Evolutionary conservation across 2,888 invertebrate genomes (phyloP).

Genomic region (Strigamia crassipes): DNA sequence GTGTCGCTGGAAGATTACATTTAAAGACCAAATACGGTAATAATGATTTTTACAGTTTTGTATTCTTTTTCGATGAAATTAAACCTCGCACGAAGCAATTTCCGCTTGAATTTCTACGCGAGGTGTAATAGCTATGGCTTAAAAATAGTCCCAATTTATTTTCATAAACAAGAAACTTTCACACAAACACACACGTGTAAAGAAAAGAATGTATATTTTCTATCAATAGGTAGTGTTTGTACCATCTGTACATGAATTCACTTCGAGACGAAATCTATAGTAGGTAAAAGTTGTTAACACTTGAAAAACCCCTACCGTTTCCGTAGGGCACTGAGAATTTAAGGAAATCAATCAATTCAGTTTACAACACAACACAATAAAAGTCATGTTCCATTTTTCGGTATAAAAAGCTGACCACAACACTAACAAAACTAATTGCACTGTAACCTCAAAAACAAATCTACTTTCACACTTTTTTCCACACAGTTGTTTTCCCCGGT

Average conservation of each 20-base stretch:
- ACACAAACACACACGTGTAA: constrained; percentile 1
- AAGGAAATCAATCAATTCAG: background rate
- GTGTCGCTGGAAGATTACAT: constrained; percentile 99
- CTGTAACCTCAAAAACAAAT: background rate
- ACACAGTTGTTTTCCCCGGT: background rate
- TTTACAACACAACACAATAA: background rate
- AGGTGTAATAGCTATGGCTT: background rate
- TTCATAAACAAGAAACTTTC: constrained; percentile 5
- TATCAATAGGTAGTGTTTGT: background rate
- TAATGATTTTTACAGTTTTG: too few relatives aligned
- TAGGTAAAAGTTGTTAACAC: background rate
- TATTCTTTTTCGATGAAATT: too few relatives aligned
- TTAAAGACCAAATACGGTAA: too few relatives aligned
- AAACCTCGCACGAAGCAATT: too few relatives aligned
- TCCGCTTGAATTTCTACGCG: too few relatives aligned
- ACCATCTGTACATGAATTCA: constrained; percentile 5
- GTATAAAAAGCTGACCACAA: background rate
- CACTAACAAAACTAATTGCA: background rate
- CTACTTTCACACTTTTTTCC: background rate
- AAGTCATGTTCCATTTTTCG: background rate
- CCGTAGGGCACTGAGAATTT: background rate
- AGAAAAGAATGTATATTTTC: background rate
- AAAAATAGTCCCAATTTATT: background rate
- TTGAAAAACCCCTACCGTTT: background rate
- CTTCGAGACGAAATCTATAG: background rate